Conservation (phyloP, 2,888 invertebrate genomes). For the Blastobasis adustella region DNA sequence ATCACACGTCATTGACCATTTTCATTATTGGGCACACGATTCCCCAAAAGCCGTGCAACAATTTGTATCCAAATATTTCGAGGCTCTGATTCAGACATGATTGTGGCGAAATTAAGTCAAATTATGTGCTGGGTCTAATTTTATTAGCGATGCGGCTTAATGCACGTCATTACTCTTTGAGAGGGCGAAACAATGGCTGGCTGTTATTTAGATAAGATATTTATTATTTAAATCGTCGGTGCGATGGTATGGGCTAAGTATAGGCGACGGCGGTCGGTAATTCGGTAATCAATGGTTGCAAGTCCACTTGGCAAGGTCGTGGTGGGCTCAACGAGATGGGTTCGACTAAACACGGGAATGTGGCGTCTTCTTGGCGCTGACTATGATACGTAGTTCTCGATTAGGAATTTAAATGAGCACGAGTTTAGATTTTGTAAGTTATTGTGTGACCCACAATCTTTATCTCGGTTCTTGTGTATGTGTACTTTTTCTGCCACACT, state of each 20-base stretch:
- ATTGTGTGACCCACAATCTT: too few species aligned
- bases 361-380: conserved; percentile 26
- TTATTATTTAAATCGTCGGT: conserved; percentile 68
- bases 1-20: too few species aligned
- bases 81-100: conserved; percentile 48
- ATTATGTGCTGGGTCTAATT: conserved; percentile 61
- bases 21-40: conserved; percentile 15
- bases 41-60: conserved; percentile 34
- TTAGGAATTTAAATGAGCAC: too few species aligned
- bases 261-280: conserved; percentile 61
- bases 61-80: conserved; percentile 40
- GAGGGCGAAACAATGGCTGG: conserved; percentile 57
- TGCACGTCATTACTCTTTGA: conserved; percentile 60
- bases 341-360: conserved; percentile 27
- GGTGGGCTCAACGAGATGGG: conserved; percentile 47
- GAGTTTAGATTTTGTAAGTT: too few species aligned
- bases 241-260: conserved; percentile 50
- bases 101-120: conserved; percentile 64
- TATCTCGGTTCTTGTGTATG: too few species aligned
- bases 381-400: neutral
- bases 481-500: too few species aligned
- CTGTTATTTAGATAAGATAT: conserved; percentile 72
- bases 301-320: conserved; percentile 60
- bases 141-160: conserved; percentile 67
- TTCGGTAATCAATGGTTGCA: conserved; percentile 70